These are phyloP conservation scores for Ondatra zibethicus DNA, from an alignment of 2,113 vertebrate species.

Conservation along the genomic window DNA sequence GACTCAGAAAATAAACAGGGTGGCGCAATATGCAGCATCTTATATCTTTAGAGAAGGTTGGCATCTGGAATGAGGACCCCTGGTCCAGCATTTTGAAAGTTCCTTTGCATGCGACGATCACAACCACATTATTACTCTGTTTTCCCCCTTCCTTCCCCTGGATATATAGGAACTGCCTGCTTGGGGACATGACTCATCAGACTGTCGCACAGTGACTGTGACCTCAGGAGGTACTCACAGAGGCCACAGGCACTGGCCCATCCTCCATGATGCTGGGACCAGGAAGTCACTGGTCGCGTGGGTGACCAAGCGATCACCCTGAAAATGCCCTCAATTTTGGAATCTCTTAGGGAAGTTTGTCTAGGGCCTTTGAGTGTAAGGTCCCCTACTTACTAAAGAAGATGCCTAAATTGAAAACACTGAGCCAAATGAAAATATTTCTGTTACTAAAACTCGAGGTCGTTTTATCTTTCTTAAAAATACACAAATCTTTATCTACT, in stretches of 20 bases:
- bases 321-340: background rate
- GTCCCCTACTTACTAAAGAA: background rate
- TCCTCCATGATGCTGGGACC: background rate
- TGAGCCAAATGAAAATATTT: background rate
- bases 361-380: background rate
- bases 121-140: constrained; percentile 13
- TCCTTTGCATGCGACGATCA: constrained; percentile 18
- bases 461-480: constrained; percentile 8
- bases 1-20: background rate
- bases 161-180: background rate
- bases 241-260: background rate
- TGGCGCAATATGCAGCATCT: background rate
- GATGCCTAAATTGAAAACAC: background rate
- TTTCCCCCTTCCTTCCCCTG: constrained; percentile 53
- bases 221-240: background rate
- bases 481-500: background rate
- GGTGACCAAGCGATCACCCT: background rate
- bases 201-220: background rate
- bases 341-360: background rate
- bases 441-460: constrained; percentile 13
- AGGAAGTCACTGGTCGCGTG: background rate
- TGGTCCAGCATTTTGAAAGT: background rate
- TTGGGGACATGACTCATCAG: background rate
- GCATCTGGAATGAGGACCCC: constrained; percentile 14
- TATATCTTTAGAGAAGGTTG: background rate